Evolutionary conservation across 1,140 invertebrate genomes (phyloP).

Genomic region (Sycobia sp.): DNA sequence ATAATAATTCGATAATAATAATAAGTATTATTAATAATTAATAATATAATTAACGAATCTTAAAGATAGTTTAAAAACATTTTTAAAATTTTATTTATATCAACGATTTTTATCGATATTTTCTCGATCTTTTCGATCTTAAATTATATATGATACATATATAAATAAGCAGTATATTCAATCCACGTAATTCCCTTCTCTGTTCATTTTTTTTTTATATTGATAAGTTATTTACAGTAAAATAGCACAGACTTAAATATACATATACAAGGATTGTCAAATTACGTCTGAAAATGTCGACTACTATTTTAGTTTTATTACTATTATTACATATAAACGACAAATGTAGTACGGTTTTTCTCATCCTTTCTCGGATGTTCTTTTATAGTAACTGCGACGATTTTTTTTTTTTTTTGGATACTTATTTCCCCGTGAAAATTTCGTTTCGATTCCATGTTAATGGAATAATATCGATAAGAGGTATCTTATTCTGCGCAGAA

Average conservation of each 20-base stretch:
- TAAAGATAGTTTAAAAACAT: slow-evolving; percentile 26
- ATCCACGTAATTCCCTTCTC: slow-evolving; percentile 13
- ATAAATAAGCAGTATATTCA: too few species aligned
- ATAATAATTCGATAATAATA: slow-evolving; percentile 14
- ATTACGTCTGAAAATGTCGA: slow-evolving; percentile 30
- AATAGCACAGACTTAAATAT: slow-evolving; percentile 29
- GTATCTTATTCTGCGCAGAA: too few species aligned
- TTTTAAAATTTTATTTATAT: slow-evolving; percentile 19
- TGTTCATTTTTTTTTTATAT: slow-evolving; percentile 22
- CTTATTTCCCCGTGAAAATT: too few species aligned
- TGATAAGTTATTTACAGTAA: slow-evolving; percentile 36
- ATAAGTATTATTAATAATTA: too few species aligned
- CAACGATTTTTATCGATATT: slow-evolving; percentile 31
- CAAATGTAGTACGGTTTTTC: not conserved
- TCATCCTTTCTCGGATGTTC: not conserved
- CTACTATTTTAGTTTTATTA: slow-evolving; percentile 29
- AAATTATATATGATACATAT: slow-evolving; percentile 23
- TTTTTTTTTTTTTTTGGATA: slow-evolving; percentile 2
- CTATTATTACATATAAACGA: slow-evolving; percentile 19
- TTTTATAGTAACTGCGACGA: not conserved
- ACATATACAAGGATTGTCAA: slow-evolving; percentile 35
- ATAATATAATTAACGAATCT: too few species aligned
- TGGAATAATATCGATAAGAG: too few species aligned
- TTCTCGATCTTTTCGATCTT: slow-evolving; percentile 25
- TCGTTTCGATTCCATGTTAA: too few species aligned